Percentiles rank a stretch among this genome's conserved stretches.
Evolutionary conservation across 2,113 vertebrate genomes (phyloP).

Genomic region (Psammodynastes pulverulentus): DNA sequence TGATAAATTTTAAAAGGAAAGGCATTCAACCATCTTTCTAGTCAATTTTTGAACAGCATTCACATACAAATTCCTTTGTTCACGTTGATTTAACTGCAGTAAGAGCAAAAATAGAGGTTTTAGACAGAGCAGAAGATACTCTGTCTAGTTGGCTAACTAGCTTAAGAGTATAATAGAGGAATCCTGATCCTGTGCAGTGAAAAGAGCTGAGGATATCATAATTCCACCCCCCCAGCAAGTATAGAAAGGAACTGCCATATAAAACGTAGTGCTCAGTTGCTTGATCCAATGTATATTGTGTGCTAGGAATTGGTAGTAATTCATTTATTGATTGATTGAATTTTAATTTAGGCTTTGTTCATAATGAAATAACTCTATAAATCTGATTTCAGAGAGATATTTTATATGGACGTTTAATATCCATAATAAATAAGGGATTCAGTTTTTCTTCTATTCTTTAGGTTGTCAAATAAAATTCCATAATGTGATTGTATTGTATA

Average conservation of each 20-base stretch:
- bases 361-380: neutral
- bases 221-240: neutral
- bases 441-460: neutral
- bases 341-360: neutral
- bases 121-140: neutral
- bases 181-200: neutral
- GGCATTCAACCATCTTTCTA: neutral
- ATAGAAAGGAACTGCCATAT: neutral
- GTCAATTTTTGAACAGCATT: neutral
- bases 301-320: neutral
- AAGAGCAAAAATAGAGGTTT: neutral
- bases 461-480: neutral
- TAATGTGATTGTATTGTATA: neutral
- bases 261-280: neutral
- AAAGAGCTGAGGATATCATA: neutral
- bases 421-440: neutral
- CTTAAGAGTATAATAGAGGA: neutral
- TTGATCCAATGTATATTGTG: neutral
- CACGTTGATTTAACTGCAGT: neutral
- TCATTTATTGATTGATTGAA: neutral
- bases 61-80: neutral
- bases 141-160: neutral
- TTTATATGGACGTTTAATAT: neutral
- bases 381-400: neutral
- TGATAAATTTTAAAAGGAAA: neutral